phyloP scores from a whole-genome alignment of 2,797 vertebrate species.

The Bufotes viridis region DNA sequence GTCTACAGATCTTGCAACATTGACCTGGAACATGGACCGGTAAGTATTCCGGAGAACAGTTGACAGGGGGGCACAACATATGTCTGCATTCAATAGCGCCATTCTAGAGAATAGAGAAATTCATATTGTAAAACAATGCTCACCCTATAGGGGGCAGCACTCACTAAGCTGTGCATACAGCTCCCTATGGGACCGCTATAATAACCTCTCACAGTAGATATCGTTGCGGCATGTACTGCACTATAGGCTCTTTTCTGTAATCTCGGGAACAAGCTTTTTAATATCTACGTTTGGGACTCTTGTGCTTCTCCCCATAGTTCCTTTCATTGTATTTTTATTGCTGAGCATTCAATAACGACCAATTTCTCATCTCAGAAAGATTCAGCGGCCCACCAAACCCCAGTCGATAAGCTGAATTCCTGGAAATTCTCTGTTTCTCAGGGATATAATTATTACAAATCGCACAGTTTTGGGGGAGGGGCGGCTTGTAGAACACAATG shows the following conservation, averaged over 20 bases:
- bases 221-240: neutral
- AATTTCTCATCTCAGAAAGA: neutral
- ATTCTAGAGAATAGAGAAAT: constrained; percentile 72
- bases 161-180: neutral
- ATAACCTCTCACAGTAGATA: neutral
- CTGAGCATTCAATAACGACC: neutral
- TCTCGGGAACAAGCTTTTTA: neutral
- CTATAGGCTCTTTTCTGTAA: neutral
- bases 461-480: neutral
- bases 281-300: neutral
- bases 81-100: constrained; percentile 88
- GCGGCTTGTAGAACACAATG: constrained; percentile 45
- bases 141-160: neutral
- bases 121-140: neutral
- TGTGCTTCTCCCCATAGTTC: neutral
- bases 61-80: constrained; percentile 85
- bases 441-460: constrained; percentile 37
- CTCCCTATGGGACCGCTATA: neutral
- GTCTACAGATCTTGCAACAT: constrained; percentile 90
- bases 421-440: constrained; percentile 14
- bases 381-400: neutral
- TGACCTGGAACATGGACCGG: constrained; percentile 83
- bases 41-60: constrained; percentile 84
- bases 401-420: constrained; percentile 19
- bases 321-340: neutral